Conservation (phyloP, 2,888 invertebrate genomes). For the Andricus quercusramuli region DNA sequence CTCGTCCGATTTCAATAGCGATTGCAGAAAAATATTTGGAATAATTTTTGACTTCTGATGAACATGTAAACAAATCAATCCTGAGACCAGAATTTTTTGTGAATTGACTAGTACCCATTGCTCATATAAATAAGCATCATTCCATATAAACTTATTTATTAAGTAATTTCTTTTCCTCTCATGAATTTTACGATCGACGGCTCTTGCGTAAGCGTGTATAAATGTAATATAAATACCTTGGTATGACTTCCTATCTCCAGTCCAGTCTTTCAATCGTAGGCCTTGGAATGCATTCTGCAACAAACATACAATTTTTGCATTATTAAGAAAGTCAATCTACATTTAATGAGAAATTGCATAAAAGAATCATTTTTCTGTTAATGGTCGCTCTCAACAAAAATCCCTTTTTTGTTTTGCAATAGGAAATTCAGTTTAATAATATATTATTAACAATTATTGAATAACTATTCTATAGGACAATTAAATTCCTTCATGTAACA, state of each 20-base stretch:
- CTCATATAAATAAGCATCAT: constrained; percentile 3
- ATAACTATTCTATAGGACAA: neutral
- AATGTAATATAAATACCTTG: constrained; percentile 31
- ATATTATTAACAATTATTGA: neutral
- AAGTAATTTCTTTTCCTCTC: constrained; percentile 42
- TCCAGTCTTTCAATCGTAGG: neutral
- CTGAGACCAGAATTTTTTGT: neutral
- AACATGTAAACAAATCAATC: constrained; percentile 15
- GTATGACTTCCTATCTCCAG: constrained; percentile 5
- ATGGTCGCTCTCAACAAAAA: neutral
- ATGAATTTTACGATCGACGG: constrained; percentile 32
- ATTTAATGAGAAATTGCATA: neutral
- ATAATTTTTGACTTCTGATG: constrained; percentile 46
- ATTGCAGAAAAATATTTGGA: constrained; percentile 47
- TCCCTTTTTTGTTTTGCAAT: neutral
- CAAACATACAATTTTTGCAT: neutral
- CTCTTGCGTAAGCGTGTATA: constrained; percentile 38
- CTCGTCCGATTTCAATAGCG: constrained; percentile 42
- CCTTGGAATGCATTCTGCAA: constrained; percentile 5
- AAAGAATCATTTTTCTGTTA: neutral
- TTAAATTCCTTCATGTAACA: no score
- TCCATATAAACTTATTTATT: constrained; percentile 11
- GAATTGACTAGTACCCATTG: neutral
- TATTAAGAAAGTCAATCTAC: neutral
- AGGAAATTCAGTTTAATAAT: neutral